phyloP scores from a whole-genome alignment of 2,113 vertebrate species.

The Grammomys dolichurus region DNA sequence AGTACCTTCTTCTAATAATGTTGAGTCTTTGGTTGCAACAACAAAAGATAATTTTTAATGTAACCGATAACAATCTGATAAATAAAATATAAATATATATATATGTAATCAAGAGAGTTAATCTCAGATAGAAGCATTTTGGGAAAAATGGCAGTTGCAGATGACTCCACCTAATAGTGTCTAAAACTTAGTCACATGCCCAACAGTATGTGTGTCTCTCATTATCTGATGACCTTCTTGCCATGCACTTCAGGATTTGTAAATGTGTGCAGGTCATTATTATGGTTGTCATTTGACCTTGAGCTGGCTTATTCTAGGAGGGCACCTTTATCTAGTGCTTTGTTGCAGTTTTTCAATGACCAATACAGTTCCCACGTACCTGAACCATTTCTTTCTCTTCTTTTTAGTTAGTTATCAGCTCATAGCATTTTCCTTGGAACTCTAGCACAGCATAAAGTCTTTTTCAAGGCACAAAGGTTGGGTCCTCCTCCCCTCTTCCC shows the following conservation, averaged over 20 bases:
- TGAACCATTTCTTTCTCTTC: not conserved
- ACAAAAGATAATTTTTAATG: not conserved
- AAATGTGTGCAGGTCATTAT: rapidly evolving
- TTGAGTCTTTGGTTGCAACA: not conserved
- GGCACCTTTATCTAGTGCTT: not conserved
- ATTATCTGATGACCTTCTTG: not conserved
- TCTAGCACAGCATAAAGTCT: not conserved
- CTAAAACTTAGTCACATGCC: not conserved
- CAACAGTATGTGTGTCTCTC: rapidly evolving
- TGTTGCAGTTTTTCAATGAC: not conserved
- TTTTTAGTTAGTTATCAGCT: not conserved
- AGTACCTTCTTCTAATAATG: not conserved
- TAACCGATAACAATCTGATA: not conserved
- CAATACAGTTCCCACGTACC: not conserved
- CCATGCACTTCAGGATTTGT: not conserved
- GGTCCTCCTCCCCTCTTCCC: rapidly evolving
- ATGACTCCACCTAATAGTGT: not conserved
- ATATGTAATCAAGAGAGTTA: not conserved
- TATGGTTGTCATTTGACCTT: not conserved
- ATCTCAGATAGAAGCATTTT: not conserved
- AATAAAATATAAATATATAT: not conserved
- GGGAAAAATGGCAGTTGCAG: not conserved
- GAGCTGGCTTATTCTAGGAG: not conserved
- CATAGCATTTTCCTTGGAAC: not conserved
- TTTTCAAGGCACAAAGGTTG: not conserved